A percentile compares a stretch with the other conserved stretches of the same genome.
phyloP scores from a whole-genome alignment of 2,888 invertebrate species.

The Drosophila setosimentum region DNA sequence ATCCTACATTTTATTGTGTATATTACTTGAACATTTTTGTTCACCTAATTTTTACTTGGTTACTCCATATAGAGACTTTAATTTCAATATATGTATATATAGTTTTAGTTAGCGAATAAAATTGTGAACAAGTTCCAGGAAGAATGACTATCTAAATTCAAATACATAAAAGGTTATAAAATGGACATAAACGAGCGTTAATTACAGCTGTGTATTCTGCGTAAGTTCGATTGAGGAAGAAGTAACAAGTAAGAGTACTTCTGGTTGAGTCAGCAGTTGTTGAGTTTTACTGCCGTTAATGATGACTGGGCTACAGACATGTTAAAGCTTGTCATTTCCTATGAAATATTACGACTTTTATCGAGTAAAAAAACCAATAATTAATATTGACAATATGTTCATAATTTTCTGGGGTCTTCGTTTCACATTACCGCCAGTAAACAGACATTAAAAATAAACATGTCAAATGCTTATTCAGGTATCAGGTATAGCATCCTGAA shows the following conservation, averaged over 20 bases:
- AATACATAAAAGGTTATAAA: background rate
- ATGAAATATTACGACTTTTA: slow-evolving; percentile 4
- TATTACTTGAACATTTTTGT: background rate
- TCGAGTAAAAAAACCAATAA: slow-evolving; percentile 14
- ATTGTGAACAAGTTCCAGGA: background rate
- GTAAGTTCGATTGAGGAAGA: background rate
- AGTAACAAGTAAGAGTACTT: background rate
- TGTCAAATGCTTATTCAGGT: slow-evolving; percentile 47
- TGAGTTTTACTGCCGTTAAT: background rate
- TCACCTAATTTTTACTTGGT: background rate
- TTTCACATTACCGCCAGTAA: slow-evolving; percentile 14
- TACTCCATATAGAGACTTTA: background rate
- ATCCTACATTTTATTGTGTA: background rate
- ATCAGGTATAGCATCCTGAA: slow-evolving; percentile 12
- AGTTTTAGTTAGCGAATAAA: background rate
- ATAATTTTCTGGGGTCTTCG: slow-evolving; percentile 11
- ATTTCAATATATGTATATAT: background rate
- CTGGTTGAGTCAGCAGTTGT: slow-evolving; percentile 2
- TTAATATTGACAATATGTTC: slow-evolving; percentile 20
- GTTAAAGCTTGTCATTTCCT: slow-evolving; percentile 5
- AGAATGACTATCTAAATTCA: slow-evolving; percentile 1
- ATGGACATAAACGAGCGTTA: slow-evolving; percentile 1
- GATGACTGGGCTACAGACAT: background rate
- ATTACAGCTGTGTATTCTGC: background rate
- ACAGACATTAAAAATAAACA: slow-evolving; percentile 20